Evolutionary conservation across 1,140 invertebrate genomes (phyloP), one percentile per base, ranked within the genome.

Genomic region (Trichomalopsis sarcophagae): DNA sequence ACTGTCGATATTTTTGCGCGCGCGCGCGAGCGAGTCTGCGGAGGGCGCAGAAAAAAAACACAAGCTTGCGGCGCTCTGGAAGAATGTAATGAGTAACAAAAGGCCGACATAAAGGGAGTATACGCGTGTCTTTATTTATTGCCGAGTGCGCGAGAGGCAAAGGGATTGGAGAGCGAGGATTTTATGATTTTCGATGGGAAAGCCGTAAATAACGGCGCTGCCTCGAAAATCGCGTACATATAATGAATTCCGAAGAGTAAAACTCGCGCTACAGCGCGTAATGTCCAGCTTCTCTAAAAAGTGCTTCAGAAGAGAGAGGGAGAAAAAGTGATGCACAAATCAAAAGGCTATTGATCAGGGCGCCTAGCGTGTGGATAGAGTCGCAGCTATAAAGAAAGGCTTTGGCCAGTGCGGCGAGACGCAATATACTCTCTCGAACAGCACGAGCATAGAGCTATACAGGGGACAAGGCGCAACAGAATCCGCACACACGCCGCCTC

Each of bases 1-100:
- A 87, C 85, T 88, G 86, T 89, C 89, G 89, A 90, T 90, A 89
- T 89, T 89, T 90, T 55, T 81, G 84, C 69, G 80, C 66, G 7
- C 82, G n/a, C 27, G 27, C 17, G 27, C 11, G 13, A 17, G 21
- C 69, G 71, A 82, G n/a, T 50, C 80, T 36, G 78, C 13, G 68
- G 36, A 6, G 5, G 47, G n/a, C 17, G 50, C 50, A 66, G n/a
- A 62, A 62, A 50, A 50, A 50, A 50, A 10, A 62, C 17, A 17
- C 21, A 62, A 62, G 21, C 55, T 62, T 14, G 21, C 17, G 21
- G 14, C 0, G 21, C 55, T 62, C 11, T 21, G 21, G 79, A 81
- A 76, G 79, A 85, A 77, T 77, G 79, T 85, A 85, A 85, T 85
- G 84, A 85, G 79, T 69, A 77, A 81, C 78, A 81, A 85, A 81